Conservation (phyloP, 2,797 vertebrate species). For the Rhinogobio ventralis region DNA sequence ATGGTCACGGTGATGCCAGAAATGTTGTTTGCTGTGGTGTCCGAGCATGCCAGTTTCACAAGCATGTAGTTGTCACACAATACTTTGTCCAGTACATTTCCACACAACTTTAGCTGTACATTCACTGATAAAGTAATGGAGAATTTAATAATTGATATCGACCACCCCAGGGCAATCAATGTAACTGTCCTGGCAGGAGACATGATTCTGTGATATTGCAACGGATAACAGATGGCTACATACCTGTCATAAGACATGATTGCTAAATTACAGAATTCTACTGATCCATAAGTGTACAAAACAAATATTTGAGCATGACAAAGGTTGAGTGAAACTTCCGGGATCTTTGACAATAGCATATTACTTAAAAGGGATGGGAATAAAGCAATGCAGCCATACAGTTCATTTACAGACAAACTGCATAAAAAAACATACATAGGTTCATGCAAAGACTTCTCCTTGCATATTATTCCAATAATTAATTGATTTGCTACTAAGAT, state of each 20-base stretch:
- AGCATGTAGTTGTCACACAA: slow-evolving; percentile 66
- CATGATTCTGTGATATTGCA: slow-evolving; percentile 64
- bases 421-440: slow-evolving; percentile 73
- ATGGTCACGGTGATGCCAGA: slow-evolving; percentile 59
- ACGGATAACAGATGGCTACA: slow-evolving; percentile 67
- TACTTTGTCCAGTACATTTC: slow-evolving; percentile 64
- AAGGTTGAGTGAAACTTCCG: slow-evolving; percentile 48
- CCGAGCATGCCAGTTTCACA: slow-evolving; percentile 65
- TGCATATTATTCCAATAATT: slow-evolving; percentile 59
- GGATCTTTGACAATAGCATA: slow-evolving; percentile 51
- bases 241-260: slow-evolving; percentile 73
- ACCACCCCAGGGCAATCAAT: slow-evolving; percentile 63
- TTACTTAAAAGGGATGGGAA: slow-evolving; percentile 53
- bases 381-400: slow-evolving; percentile 61
- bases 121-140: slow-evolving; percentile 57
- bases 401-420: slow-evolving; percentile 67
- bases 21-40: slow-evolving; percentile 61
- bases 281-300: slow-evolving; percentile 60
- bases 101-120: slow-evolving; percentile 63
- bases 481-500: slow-evolving; percentile 49
- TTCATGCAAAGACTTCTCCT: slow-evolving; percentile 65
- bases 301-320: slow-evolving; percentile 67
- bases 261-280: slow-evolving; percentile 65
- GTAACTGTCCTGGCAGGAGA: slow-evolving; percentile 40
- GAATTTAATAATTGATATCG: slow-evolving; percentile 54